A percentile compares a stretch with the other conserved stretches of the same genome.
phyloP scores from a whole-genome alignment of 37 sponge, comb jelly and placozoan species.

The Beroe forskalii region DNA sequence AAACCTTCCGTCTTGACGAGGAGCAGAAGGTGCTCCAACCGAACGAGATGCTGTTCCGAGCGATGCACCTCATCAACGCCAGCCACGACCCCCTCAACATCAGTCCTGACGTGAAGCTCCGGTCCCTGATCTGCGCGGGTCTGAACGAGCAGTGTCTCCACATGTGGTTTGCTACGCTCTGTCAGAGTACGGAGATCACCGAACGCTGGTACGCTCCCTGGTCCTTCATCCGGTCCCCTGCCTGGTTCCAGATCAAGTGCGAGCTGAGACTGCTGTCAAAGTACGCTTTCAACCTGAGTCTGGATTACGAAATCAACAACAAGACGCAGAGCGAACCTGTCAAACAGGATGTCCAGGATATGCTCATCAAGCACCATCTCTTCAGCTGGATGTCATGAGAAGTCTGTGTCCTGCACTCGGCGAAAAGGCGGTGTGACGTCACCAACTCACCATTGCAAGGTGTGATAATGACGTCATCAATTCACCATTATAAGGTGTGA shows the following conservation, averaged over 20 bases:
- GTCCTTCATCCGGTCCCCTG: slow-evolving; percentile 68
- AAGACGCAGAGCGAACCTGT: slow-evolving; percentile 8
- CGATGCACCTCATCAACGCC: slow-evolving; percentile 50
- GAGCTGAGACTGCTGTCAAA: slow-evolving; percentile 63
- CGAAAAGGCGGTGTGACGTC: too few relatives aligned
- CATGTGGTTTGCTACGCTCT: slow-evolving; percentile 68
- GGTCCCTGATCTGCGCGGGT: slow-evolving; percentile 58
- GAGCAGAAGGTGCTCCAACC: slow-evolving; percentile 66
- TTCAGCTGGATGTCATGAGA: slow-evolving; percentile 54
- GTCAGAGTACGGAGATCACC: slow-evolving; percentile 47
- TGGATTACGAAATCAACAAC: slow-evolving; percentile 21
- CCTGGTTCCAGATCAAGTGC: slow-evolving; percentile 70
- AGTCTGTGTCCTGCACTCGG: too few relatives aligned
- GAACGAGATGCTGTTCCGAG: slow-evolving; percentile 68
- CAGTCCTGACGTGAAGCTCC: slow-evolving; percentile 66
- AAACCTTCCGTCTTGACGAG: slow-evolving; percentile 64
- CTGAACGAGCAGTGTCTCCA: slow-evolving; percentile 68
- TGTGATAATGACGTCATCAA: too few relatives aligned
- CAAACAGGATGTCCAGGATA: slow-evolving; percentile 53
- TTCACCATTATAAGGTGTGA: too few relatives aligned
- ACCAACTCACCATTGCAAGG: too few relatives aligned
- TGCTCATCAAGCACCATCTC: slow-evolving; percentile 41
- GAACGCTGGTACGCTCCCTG: slow-evolving; percentile 65
- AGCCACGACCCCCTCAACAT: slow-evolving; percentile 55
- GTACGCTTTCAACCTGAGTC: slow-evolving; percentile 56